Base-by-base conservation (phyloP, 92 coral and sea anemone genomes). In the Palythoa heliodiscus region DNA sequence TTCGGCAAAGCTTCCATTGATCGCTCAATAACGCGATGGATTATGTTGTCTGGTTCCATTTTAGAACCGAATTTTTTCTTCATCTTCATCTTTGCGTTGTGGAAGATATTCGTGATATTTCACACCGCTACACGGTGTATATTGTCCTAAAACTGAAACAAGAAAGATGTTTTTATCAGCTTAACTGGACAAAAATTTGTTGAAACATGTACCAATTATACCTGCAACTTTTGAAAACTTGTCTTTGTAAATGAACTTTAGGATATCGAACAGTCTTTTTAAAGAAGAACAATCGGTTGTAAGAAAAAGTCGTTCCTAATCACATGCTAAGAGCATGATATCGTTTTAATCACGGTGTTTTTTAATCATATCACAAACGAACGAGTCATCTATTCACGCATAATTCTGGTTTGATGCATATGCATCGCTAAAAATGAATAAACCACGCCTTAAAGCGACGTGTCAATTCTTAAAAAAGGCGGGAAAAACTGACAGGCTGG, bases 51-150 rank as follows among this genome's bases (percentile, higher is more conserved):
- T 20, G 39, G 4, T 64, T 66, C 84, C 57, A 80, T 64, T 9
- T 38, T n/a, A 35, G 71, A 19, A 17, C 73, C 15, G 60, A 23
- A 40, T 64, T 67, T 80, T 52, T 80, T 67, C 47, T 80, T 80
- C 24, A 63, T 67, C 63, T 80, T 80, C 60, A 63, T 68, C 84
- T 43, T 66, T 29, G 22, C 3, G 69, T 35, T 37, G 24, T 8
- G 50, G 15, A 54, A 14, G 73, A 3, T 10, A 7, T 10, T 12
- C 11, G 69, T 24, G 5, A 29, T 37, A 15, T 12, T 69, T 69
- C 73, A 69, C 43, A 25, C 73, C 11, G 64, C 64, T 15, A 14
- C 12, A 11, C 64, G 5, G 73, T 9, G 11, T 37, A 8, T 69
- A 15, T 69, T 0, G 8, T 25, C 37, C 73, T 69, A 48, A 69